A percentile compares a stretch with the other conserved stretches of the same genome.
Evolutionary conservation across 2,888 invertebrate genomes (phyloP).

Genomic region (Heterodera filipjevi): DNA sequence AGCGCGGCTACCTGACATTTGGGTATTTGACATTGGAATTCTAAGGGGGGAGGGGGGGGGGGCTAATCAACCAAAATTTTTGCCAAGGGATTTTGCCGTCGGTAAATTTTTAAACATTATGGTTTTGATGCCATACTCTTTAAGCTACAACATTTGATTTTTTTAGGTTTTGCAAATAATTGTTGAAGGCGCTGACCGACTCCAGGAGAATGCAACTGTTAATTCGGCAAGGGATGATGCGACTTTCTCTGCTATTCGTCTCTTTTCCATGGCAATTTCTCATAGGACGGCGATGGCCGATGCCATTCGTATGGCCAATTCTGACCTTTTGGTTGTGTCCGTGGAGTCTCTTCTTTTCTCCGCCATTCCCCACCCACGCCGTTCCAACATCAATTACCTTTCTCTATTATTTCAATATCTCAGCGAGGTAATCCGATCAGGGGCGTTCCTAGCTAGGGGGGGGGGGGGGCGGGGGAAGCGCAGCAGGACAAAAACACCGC

Average conservation of each 20-base stretch:
- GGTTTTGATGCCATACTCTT: no score
- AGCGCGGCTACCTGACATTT: no score
- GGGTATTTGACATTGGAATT: no score
- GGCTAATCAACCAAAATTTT: no score
- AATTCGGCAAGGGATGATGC: constrained; percentile 32
- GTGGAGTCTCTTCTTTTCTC: constrained; percentile 54
- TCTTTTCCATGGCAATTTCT: constrained; percentile 46
- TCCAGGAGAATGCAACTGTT: constrained; percentile 16
- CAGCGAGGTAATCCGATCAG: constrained; percentile 32
- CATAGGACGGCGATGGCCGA: constrained; percentile 47
- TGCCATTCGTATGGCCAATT: constrained; percentile 48
- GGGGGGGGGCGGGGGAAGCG: no score
- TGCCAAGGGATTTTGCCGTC: no score
- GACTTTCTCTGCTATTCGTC: constrained; percentile 40
- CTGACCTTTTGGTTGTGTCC: constrained; percentile 50
- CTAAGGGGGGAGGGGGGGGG: no score
- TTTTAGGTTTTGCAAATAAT: constrained; percentile 50
- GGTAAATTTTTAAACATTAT: no score
- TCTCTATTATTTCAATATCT: constrained; percentile 37
- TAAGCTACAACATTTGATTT: not conserved
- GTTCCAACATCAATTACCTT: constrained; percentile 37
- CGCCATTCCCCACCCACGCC: constrained; percentile 40
- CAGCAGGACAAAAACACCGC: no score
- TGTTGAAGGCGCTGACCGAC: constrained; percentile 43
- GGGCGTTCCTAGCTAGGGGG: no score